Evolutionary conservation across 2,113 vertebrate species (phyloP).

Genomic region (Spea multiplicata): DNA sequence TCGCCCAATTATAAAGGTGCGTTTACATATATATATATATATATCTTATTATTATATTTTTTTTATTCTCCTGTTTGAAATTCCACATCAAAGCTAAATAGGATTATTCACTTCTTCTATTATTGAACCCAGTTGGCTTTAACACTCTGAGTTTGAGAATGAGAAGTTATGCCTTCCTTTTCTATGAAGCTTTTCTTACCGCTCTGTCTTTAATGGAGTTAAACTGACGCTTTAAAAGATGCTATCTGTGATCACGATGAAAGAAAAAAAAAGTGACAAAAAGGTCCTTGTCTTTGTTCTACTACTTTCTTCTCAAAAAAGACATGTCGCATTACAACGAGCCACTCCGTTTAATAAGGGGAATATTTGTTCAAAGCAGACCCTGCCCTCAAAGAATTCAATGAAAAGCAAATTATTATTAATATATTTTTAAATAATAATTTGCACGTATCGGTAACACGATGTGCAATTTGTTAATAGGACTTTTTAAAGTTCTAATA

Average conservation of each 20-base stretch:
- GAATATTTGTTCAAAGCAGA: not conserved
- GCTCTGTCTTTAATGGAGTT: not conserved
- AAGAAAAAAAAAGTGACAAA: not conserved
- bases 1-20: slow-evolving; percentile 1
- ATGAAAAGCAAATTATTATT: slow-evolving; percentile 1
- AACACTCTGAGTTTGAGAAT: not conserved
- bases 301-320: not conserved
- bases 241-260: not conserved
- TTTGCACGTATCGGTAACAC: too few relatives aligned
- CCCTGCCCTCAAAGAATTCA: not conserved
- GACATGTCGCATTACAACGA: not conserved
- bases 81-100: slow-evolving; percentile 17
- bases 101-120: not conserved
- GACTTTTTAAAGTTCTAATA: too few relatives aligned
- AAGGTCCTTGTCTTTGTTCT: not conserved
- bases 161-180: not conserved
- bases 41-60: too few relatives aligned
- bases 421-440: not conserved
- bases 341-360: not conserved
- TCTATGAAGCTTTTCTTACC: not conserved
- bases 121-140: not conserved
- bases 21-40: not conserved
- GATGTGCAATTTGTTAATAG: too few relatives aligned
- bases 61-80: slow-evolving; percentile 7
- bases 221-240: not conserved